A percentile compares a stretch with the other conserved stretches of the same genome.
Conservation (phyloP, 1,140 invertebrate species). For the Callitettix versicolor region DNA sequence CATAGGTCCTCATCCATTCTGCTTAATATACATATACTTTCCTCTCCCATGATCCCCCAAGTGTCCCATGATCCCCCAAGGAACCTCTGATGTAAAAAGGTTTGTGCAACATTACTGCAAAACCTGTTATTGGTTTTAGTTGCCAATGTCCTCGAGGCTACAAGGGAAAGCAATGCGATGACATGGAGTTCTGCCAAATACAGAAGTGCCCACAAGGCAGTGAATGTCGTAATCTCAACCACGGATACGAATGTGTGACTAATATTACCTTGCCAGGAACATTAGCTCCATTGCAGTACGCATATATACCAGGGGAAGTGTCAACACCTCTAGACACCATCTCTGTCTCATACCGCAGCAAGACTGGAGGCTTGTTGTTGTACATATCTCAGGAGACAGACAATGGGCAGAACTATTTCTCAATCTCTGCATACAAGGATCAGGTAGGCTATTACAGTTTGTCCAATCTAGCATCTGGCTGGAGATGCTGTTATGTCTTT, state of each 20-base stretch:
- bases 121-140: too few relatives aligned
- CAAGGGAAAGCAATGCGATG: constrained; percentile 84
- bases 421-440: constrained; percentile 56
- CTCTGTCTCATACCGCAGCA: constrained; percentile 52
- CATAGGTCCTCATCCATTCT: too few relatives aligned
- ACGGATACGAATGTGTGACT: constrained; percentile 86
- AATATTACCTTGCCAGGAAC: constrained; percentile 74
- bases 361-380: constrained; percentile 59
- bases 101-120: too few relatives aligned
- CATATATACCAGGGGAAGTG: constrained; percentile 25
- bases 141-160: constrained; percentile 82
- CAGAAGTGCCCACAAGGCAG: constrained; percentile 70
- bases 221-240: constrained; percentile 74
- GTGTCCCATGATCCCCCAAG: too few relatives aligned
- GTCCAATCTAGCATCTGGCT: too few relatives aligned
- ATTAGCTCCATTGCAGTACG: constrained; percentile 20
- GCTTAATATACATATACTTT: too few relatives aligned
- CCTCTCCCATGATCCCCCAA: too few relatives aligned
- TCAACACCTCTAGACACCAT: constrained; percentile 34
- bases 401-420: constrained; percentile 41
- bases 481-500: too few relatives aligned
- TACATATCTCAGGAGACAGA: constrained; percentile 40
- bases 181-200: constrained; percentile 83
- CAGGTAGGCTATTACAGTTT: too few relatives aligned
- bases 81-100: too few relatives aligned